Base-by-base conservation (phyloP, 1,140 invertebrate genomes). In the Lasaia peninsularis region DNA sequence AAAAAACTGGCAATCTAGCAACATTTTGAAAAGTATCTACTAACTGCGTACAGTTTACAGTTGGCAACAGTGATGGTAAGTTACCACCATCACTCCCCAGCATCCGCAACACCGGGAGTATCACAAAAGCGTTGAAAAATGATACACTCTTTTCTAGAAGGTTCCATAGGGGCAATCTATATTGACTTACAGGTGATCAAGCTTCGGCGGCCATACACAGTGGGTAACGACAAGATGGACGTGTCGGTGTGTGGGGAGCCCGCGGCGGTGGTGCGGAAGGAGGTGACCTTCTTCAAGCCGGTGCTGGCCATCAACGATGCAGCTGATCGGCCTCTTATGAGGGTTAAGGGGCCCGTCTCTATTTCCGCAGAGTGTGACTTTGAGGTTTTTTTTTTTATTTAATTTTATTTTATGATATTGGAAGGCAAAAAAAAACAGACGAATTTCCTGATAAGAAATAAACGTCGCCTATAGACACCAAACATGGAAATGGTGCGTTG, bases 221-320 rank as follows among this genome's bases (percentile, higher is more conserved):
- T 85, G 52, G 72, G 76, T 5, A 51, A 66, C 2, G 76, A 80
- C 50, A 82, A 85, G 60, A 74, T 85, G 75, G 74, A 81, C 31
- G 74, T 85, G 34, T 40, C 11, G 0, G 53, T 85, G 34, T 52
- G 70, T 12, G 69, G 71, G 5, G n/a, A 57, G 52, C 61, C 73
- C 37, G 75, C 61, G 7, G 71, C 72, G 49, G 55, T 85, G 12
- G 75, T 85, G 20, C 69, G 80, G 14, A 70, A 73, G 57, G 73
- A 85, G 63, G 40, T 72, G 9, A 82, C 81, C 28, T 75, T 85
- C 67, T 61, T 81, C 56, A 83, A 75, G 61, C 79, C 81, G 0
- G 70, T 85, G n/a, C 60, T 82, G 7, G 63, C 55, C 57, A 75
- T 85, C 57, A 77, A 77, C 35, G 76, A 82, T 58, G 62, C 69